Evolutionary conservation across 2,113 vertebrate species (phyloP).

Genomic region (Cyphomyrus plagiostoma): DNA sequence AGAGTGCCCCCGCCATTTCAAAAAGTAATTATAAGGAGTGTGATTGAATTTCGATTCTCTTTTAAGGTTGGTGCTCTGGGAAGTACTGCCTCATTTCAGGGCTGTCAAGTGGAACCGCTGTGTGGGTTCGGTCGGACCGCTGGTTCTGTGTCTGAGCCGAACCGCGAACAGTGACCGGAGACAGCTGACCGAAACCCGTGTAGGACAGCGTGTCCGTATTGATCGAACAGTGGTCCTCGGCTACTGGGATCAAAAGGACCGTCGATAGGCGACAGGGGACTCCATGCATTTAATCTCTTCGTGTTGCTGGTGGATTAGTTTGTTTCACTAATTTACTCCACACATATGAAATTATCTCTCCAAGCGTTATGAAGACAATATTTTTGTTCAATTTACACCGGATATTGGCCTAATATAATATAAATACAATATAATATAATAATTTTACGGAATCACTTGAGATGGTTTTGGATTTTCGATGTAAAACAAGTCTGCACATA

Average conservation of each 20-base stretch:
- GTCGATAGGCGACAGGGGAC: not conserved
- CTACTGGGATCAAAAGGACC: not conserved
- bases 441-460: not conserved
- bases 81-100: not conserved
- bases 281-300: slow-evolving; percentile 2
- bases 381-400: not conserved
- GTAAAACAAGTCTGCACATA: not conserved
- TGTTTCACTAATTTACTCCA: not conserved
- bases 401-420: not conserved
- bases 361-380: not conserved
- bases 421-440: not conserved
- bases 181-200: not conserved
- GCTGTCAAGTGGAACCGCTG: not conserved
- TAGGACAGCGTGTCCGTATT: not conserved
- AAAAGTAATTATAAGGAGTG: not conserved
- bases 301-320: not conserved
- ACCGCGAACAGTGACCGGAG: not conserved
- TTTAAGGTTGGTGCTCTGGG: not conserved
- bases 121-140: not conserved
- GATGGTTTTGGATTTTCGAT: not conserved
- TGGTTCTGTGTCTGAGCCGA: not conserved
- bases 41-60: not conserved
- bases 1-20: not conserved
- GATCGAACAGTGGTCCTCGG: not conserved
- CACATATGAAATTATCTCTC: not conserved